Conservation (phyloP, 2,888 invertebrate genomes). For the Leptinotarsa peninsularis region DNA sequence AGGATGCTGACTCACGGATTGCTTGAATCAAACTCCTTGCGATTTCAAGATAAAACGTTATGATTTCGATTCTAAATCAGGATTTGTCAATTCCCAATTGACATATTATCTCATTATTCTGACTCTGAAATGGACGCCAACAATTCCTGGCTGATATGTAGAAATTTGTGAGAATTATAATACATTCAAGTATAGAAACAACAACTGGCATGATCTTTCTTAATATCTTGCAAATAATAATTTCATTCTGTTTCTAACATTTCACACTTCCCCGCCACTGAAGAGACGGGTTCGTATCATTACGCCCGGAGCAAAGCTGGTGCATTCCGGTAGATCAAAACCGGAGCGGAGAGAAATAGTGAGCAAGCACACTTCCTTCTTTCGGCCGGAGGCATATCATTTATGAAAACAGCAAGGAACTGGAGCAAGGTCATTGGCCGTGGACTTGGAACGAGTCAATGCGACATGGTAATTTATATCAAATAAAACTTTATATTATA, state of each 20-base stretch:
- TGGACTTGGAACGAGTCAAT: constrained; percentile 43
- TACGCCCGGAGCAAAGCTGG: constrained; percentile 36
- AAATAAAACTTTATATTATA: constrained; percentile 6
- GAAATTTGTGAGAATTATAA: no score
- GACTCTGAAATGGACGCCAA: no score
- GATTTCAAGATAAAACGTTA: no score
- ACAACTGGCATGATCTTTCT: no score
- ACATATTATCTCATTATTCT: no score
- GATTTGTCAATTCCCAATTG: no score
- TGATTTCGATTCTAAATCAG: no score
- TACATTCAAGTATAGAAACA: no score
- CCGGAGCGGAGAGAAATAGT: constrained; percentile 53
- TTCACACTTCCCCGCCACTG: constrained; percentile 22
- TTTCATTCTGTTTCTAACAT: constrained; percentile 10
- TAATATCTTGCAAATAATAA: no score
- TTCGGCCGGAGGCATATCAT: constrained; percentile 50
- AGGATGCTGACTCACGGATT: no score
- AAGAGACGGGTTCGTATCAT: constrained; percentile 26
- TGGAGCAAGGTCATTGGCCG: constrained; percentile 63
- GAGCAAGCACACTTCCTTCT: constrained; percentile 57
- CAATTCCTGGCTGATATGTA: no score
- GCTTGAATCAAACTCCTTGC: no score
- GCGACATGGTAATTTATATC: constrained; percentile 22
- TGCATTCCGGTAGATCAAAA: constrained; percentile 54
- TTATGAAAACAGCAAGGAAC: constrained; percentile 57